Percentiles rank a stretch among this genome's conserved stretches.
Conservation (phyloP, 2,888 invertebrate species). For the Lobophora halterata region DNA sequence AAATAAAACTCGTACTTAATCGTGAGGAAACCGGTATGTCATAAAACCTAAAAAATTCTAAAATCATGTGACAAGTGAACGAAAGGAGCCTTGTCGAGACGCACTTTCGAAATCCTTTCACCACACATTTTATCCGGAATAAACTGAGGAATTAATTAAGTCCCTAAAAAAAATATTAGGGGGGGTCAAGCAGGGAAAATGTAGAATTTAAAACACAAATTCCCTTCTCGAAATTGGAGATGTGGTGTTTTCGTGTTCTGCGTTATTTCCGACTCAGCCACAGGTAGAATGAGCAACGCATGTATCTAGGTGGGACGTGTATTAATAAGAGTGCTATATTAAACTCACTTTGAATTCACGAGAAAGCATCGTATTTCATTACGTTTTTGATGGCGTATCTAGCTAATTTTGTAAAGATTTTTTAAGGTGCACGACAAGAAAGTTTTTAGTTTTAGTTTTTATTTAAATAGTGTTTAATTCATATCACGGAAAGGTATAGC, state of each 20-base stretch:
- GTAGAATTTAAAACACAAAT: neutral
- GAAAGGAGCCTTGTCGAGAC: no score
- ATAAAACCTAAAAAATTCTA: no score
- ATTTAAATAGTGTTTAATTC: no score
- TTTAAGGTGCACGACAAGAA: no score
- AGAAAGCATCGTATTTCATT: slow-evolving; percentile 59
- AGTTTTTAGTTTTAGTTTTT: neutral
- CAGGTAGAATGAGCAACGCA: slow-evolving; percentile 32
- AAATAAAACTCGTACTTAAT: no score
- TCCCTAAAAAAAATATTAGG: slow-evolving; percentile 1
- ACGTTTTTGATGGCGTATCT: slow-evolving; percentile 11
- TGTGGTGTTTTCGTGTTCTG: slow-evolving; percentile 37
- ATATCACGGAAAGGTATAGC: no score
- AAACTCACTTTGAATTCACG: slow-evolving; percentile 50
- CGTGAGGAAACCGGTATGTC: no score
- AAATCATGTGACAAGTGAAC: no score
- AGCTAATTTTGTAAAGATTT: neutral
- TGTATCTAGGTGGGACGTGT: slow-evolving; percentile 58
- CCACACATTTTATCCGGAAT: no score
- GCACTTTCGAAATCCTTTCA: no score
- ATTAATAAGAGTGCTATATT: slow-evolving; percentile 66
- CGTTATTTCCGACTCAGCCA: slow-evolving; percentile 66
- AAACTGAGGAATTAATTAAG: no score
- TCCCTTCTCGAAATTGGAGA: slow-evolving; percentile 44
- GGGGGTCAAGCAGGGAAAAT: neutral